A percentile compares a stretch with the other conserved stretches of the same genome.
Evolutionary conservation across 2,113 vertebrate species (phyloP).

Genomic region (Cyanistes caeruleus): DNA sequence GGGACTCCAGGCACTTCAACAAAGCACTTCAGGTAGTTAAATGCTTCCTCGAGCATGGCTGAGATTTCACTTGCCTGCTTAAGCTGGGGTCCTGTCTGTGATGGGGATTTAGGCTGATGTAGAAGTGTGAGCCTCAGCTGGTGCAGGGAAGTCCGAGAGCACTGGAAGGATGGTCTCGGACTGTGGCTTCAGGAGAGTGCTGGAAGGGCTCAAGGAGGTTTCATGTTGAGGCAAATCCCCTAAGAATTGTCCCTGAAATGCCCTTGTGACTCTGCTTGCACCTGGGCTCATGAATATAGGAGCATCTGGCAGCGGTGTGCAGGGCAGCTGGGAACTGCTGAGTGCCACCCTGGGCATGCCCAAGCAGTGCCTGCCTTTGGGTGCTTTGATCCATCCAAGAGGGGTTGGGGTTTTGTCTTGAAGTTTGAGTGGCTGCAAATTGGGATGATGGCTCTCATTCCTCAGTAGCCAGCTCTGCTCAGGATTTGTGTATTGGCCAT

Average conservation of each 20-base stretch:
- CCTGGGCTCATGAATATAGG: neutral
- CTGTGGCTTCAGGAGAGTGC: neutral
- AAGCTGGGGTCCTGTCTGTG: neutral
- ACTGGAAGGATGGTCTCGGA: neutral
- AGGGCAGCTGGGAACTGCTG: neutral
- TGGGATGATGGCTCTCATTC: neutral
- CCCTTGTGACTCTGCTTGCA: neutral
- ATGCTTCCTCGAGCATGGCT: neutral
- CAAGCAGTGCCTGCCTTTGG: neutral
- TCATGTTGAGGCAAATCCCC: neutral
- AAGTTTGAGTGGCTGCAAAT: neutral
- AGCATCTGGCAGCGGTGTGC: neutral
- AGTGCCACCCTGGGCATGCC: neutral
- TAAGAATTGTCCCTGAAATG: neutral
- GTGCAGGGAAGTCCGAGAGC: neutral
- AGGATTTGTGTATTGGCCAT: neutral
- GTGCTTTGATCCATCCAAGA: neutral
- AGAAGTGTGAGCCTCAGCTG: neutral
- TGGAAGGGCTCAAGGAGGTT: neutral
- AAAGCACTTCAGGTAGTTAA: constrained; percentile 35
- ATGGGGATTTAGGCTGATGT: neutral
- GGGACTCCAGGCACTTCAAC: neutral
- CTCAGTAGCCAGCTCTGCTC: neutral
- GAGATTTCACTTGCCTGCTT: neutral
- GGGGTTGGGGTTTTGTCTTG: neutral